phyloP scores from a whole-genome alignment of 2,797 vertebrate genomes.

The Notamacropus eugenii region DNA sequence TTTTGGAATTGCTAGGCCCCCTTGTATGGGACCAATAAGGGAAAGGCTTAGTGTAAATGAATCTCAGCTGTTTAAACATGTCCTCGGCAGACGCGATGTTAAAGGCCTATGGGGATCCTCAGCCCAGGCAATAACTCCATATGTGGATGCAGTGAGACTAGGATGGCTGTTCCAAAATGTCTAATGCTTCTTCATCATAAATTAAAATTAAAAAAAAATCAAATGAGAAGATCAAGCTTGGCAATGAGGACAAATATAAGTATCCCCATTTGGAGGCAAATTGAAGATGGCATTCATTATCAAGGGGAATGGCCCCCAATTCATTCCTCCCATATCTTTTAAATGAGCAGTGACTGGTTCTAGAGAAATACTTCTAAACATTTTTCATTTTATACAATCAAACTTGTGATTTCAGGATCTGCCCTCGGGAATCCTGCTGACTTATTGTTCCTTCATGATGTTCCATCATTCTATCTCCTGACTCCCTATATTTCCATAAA shows the following conservation, averaged over 20 bases:
- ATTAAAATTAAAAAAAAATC: not conserved
- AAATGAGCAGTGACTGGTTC: not conserved
- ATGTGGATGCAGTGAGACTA: not conserved
- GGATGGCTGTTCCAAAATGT: not conserved
- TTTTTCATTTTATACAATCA: not conserved
- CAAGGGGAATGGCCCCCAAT: not conserved
- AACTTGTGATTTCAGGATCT: not conserved
- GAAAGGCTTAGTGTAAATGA: slow-evolving; percentile 69
- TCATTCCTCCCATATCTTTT: not conserved
- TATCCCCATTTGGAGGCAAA: not conserved
- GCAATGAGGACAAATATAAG: not conserved
- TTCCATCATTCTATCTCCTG: not conserved
- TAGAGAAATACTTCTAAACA: not conserved
- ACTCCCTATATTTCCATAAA: not conserved
- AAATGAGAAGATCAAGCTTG: not conserved
- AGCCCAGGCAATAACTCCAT: not conserved
- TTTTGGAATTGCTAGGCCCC: not conserved
- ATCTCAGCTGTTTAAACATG: slow-evolving; percentile 60
- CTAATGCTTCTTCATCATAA: slow-evolving; percentile 43
- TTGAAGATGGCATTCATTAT: not conserved
- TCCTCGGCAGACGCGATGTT: not conserved
- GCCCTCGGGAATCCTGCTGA: not conserved
- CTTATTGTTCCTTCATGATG: not conserved
- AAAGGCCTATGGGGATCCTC: slow-evolving; percentile 43
- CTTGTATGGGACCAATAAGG: slow-evolving; percentile 52